A percentile compares a stretch with the other conserved stretches of the same genome.
Conservation (phyloP, 2,888 invertebrate genomes). For the Thereva unica region DNA sequence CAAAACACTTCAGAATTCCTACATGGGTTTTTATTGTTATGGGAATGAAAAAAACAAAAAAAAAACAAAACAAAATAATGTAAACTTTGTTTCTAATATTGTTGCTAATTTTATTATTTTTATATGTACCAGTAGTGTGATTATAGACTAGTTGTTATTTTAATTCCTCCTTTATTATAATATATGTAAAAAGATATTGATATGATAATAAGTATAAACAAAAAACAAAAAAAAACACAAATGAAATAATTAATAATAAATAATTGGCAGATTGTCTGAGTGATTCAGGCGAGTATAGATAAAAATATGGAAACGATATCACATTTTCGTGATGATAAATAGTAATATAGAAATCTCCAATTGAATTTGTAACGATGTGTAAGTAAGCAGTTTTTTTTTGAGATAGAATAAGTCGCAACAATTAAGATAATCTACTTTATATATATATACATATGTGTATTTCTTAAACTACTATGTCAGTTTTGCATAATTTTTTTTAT, state of each 20-base stretch:
- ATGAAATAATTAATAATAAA: too few species aligned
- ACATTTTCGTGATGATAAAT: slow-evolving; percentile 16
- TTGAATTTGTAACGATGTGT: too few species aligned
- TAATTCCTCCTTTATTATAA: slow-evolving; percentile 3
- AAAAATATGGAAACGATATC: not conserved
- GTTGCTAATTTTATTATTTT: slow-evolving; percentile 33
- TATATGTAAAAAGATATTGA: slow-evolving; percentile 13
- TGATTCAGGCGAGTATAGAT: too few species aligned
- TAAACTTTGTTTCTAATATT: slow-evolving; percentile 22
- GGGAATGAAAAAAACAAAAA: slow-evolving; percentile 13
- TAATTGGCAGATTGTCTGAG: too few species aligned
- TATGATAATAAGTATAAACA: too few species aligned
- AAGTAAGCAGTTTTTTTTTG: too few species aligned
- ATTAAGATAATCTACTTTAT: too few species aligned
- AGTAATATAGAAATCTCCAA: not conserved
- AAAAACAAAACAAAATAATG: slow-evolving; percentile 8
- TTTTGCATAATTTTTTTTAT: too few species aligned
- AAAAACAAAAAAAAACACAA: too few species aligned
- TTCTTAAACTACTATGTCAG: too few species aligned
- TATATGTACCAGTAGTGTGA: slow-evolving; percentile 30
- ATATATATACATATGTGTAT: too few species aligned
- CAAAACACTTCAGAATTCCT: not conserved
- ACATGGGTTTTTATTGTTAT: slow-evolving; percentile 24
- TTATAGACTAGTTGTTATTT: slow-evolving; percentile 17
- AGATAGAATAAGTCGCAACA: too few species aligned